Base-by-base conservation (phyloP, 2,113 vertebrate genomes). In the Dryoscopus gambensis region DNA sequence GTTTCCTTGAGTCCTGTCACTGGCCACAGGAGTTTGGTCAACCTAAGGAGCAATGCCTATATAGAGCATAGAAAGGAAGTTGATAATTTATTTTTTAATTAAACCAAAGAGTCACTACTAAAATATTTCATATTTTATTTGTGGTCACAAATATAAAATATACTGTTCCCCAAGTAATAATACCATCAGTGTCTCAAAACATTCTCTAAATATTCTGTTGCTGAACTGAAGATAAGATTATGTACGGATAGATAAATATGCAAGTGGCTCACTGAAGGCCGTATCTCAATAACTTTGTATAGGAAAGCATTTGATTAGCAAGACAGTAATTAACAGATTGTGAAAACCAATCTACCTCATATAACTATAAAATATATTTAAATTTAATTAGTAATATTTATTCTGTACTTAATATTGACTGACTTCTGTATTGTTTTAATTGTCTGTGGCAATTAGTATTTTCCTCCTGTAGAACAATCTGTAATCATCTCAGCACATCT, bases 1-100 rank as follows among this genome's bases (percentile, higher is more conserved):
- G 4, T 35, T 60, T 53, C n/a, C n/a, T 40, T 0, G 0, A 62
- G 62, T 47, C 53, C 24, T 53, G 20, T 39, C 46, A 35, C 46
- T 47, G 39, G 30, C 30, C 53, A 47, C 13, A 44, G 40, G 15
- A 59, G 23, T 40, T 22, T 40, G 44, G 50, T 14, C 27, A 56
- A 11, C 0, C 3, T 44, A 71, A 40, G 18, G 7, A 85, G 20
- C 24, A 82, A 60, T 37, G 37, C 14, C 30, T 67, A 35, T 7
- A 30, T 2, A 59, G 8, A 5, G 17, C 17, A 63, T 9, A 50
- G 31, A 65, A 81, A 84, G 5, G 25, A 89, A 81, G 27, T 3
- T 28, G 27, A 22, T 35, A 27, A 35, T 42, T 80, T 33, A 1
- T 33, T 73, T 76, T 79, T 55, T 55, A 7, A 57, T 65, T 74